These are phyloP conservation scores for Seira ritae DNA, from an alignment of 2,888 invertebrate genomes.

Conservation along the genomic window DNA sequence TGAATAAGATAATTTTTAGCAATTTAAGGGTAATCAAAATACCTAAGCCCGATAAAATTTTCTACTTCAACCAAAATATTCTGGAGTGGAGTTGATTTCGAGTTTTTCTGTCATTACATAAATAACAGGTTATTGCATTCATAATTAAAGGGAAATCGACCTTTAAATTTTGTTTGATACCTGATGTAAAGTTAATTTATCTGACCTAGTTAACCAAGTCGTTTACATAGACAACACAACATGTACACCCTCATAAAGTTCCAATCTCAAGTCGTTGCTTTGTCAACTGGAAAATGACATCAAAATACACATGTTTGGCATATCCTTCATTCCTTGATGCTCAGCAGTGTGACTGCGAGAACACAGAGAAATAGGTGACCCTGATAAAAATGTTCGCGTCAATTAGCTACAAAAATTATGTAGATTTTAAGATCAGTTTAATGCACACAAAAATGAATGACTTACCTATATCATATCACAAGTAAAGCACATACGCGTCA, in stretches of 20 bases:
- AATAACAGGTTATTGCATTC: too few species aligned
- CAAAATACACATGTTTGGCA: background rate
- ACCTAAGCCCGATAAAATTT: too few species aligned
- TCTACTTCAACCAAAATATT: too few species aligned
- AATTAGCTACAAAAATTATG: background rate
- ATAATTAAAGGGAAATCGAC: too few species aligned
- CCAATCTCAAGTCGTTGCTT: background rate
- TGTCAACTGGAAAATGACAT: constrained; percentile 13
- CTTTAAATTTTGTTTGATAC: too few species aligned
- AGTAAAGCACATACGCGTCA: too few species aligned
- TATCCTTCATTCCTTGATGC: background rate
- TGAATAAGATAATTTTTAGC: too few species aligned
- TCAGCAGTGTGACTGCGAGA: constrained; percentile 1
- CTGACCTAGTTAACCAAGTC: background rate
- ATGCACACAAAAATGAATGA: background rate
- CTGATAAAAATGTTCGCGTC: background rate
- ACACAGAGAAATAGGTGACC: constrained; percentile 1
- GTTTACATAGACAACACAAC: background rate
- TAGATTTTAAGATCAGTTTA: background rate
- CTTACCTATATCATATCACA: too few species aligned
- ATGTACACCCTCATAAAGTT: background rate
- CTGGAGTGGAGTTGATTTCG: too few species aligned
- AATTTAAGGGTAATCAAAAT: too few species aligned
- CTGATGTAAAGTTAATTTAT: too few species aligned
- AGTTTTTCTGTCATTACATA: too few species aligned